phyloP scores from a whole-genome alignment of 2,113 vertebrate species.

The Oreochromis aureus region DNA sequence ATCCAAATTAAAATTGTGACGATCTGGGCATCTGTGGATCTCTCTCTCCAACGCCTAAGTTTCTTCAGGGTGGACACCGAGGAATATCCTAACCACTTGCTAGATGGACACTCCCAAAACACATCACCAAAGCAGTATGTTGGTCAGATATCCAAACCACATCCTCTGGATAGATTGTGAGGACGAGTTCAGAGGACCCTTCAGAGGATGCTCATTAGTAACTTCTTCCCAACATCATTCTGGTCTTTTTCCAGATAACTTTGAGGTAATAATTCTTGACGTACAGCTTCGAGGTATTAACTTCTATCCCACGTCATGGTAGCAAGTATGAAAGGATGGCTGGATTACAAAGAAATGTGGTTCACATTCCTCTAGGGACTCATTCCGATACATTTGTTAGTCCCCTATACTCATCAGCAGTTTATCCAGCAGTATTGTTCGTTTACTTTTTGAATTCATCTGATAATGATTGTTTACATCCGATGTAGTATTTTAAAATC shows the following conservation, averaged over 20 bases:
- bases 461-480: neutral
- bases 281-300: neutral
- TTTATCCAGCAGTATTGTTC: neutral
- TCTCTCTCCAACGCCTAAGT: rapidly evolving
- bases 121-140: neutral
- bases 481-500: neutral
- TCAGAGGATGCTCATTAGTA: neutral
- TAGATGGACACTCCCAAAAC: neutral
- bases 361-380: neutral
- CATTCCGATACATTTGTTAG: rapidly evolving
- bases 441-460: neutral
- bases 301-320: neutral
- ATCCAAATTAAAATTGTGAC: neutral
- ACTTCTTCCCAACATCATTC: neutral
- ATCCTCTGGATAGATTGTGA: neutral
- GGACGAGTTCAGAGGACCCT: neutral
- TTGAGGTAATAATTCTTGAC: neutral
- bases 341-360: neutral
- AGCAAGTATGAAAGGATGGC: neutral
- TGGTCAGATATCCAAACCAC: neutral
- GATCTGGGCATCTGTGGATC: neutral
- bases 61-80: neutral
- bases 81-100: neutral
- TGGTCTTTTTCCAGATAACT: neutral
- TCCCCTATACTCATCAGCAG: neutral